Evolutionary conservation across 2,888 invertebrate species (phyloP).

Genomic region (Xanthostigma xanthostigma): DNA sequence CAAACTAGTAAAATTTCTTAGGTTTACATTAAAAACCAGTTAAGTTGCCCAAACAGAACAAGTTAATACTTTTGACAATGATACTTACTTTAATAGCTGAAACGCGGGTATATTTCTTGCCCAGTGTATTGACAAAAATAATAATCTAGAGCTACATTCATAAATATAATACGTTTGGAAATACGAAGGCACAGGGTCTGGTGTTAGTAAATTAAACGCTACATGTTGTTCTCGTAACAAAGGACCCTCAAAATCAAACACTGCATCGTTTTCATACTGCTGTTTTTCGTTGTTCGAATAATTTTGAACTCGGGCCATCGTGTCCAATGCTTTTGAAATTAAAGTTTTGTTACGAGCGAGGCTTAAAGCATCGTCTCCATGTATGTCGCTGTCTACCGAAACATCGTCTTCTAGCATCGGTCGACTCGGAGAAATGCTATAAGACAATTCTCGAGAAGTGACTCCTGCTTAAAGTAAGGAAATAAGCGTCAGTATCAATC

Average conservation of each 20-base stretch:
- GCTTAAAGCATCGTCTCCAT: slow-evolving; percentile 40
- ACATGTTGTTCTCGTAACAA: slow-evolving; percentile 53
- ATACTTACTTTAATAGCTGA: slow-evolving; percentile 53
- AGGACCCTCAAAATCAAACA: slow-evolving; percentile 38
- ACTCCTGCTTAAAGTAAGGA: slow-evolving; percentile 15
- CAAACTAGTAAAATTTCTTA: no score
- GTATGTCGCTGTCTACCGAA: slow-evolving; percentile 35
- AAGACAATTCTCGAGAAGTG: slow-evolving; percentile 21
- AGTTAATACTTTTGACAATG: neutral
- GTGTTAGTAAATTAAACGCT: slow-evolving; percentile 61
- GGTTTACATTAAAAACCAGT: no score
- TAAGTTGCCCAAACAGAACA: no score
- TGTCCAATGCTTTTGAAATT: slow-evolving; percentile 58
- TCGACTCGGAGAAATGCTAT: slow-evolving; percentile 29
- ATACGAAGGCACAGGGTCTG: slow-evolving; percentile 70
- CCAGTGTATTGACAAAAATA: slow-evolving; percentile 87
- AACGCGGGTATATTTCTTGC: slow-evolving; percentile 71
- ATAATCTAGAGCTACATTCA: slow-evolving; percentile 83
- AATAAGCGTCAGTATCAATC: neutral
- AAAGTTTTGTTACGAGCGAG: slow-evolving; percentile 46
- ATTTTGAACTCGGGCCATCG: slow-evolving; percentile 38
- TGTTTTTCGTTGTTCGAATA: slow-evolving; percentile 23
- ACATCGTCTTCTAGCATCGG: slow-evolving; percentile 39
- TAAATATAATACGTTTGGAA: slow-evolving; percentile 89
- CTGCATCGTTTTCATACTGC: slow-evolving; percentile 22